Conservation (phyloP, 2,797 vertebrate genomes). For the Alectoris magna region DNA sequence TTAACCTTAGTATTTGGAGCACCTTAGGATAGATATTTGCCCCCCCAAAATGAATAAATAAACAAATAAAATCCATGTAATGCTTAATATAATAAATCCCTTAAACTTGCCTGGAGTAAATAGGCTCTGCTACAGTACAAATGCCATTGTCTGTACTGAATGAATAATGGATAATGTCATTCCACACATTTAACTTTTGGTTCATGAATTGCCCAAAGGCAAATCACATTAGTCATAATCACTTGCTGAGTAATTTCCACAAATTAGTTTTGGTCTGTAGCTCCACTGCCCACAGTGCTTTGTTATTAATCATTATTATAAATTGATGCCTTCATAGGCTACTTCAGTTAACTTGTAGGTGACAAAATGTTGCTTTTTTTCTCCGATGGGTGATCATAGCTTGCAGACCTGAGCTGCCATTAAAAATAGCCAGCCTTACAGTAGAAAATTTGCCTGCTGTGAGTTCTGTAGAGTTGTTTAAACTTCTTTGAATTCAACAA, state of each 20-base stretch:
- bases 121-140: not conserved
- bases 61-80: not conserved
- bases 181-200: conserved; percentile 50
- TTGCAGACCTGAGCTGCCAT: not conserved
- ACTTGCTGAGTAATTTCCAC: conserved; percentile 66
- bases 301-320: conserved; percentile 62
- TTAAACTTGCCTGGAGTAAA: not conserved
- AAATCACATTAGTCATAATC: conserved; percentile 70
- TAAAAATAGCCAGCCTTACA: not conserved
- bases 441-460: not conserved
- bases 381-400: not conserved
- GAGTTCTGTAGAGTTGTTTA: not conserved
- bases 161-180: conserved; percentile 47
- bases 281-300: conserved; percentile 37
- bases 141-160: not conserved
- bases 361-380: conserved; percentile 8
- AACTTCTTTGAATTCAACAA: not conserved
- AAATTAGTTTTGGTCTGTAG: conserved; percentile 59
- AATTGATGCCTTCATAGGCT: conserved; percentile 29
- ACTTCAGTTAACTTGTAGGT: not conserved
- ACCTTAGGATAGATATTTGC: not conserved
- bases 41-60: accelerated
- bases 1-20: not conserved
- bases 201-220: conserved; percentile 41
- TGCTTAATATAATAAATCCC: not conserved